Evolutionary conservation across 2,113 vertebrate species (phyloP), one percentile per base, ranked within the genome.

Genomic region (Hystrix brachyura): DNA sequence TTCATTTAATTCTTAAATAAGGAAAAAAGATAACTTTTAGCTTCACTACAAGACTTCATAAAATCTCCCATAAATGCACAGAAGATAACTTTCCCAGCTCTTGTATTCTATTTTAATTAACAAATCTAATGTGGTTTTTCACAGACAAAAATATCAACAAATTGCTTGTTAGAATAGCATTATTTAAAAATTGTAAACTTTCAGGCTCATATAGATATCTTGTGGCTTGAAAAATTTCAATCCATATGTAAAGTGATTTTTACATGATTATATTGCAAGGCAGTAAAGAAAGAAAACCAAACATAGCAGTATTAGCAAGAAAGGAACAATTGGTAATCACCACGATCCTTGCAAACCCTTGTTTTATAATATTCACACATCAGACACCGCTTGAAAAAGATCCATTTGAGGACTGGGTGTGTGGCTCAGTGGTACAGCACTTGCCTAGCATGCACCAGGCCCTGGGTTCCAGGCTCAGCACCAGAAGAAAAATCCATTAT

Each of bases 101-200:
- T 92, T 43, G 64, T 74, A 53, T 80, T 92, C 67, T 29, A 82
- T 48, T 46, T 93, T 92, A 95, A 97, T 78, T 94, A 96, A 90
- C 87, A 95, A 81, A 94, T n/a, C 3, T 55, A 92, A 59, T 71
- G 46, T 84, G 43, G 6, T 21, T 95, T 93, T 82, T 59, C 38
- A 91, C 4, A 48, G 11, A 32, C 38, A 90, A 85, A 90, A 87
- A 29, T 65, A 57, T 57, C 27, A 29, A 74, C 38, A 67, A 87
- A 85, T 21, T 85, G 29, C 21, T 87, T 90, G 14, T 84, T 72
- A 59, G 90, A 94, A 87, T 43, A 79, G 11, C 19, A 51, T 80
- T 65, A 59, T 71, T 86, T 65, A 94, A 96, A 60, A 34, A 59
- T 32, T 78, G 3, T 60, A 97, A 83, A 94, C 64, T 48, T 87